Conservation (phyloP, 1,140 invertebrate genomes). For the Brachionus plicatilis region DNA sequence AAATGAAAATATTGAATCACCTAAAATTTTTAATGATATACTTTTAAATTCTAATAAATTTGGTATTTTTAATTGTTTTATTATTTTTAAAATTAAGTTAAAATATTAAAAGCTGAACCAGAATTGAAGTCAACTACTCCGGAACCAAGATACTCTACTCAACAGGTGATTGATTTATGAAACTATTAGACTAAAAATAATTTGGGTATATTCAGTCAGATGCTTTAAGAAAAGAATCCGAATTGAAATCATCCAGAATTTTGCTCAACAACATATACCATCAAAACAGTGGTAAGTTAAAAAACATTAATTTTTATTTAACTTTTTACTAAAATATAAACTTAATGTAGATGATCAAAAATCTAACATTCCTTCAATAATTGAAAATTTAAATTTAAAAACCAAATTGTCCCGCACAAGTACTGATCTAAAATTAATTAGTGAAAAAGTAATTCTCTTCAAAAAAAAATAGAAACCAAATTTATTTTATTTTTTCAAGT, state of each 20-base stretch:
- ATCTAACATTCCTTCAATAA: neutral
- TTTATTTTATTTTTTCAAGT: neutral
- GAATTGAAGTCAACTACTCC: too few relatives aligned
- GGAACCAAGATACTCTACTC: too few relatives aligned
- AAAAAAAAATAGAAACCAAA: neutral
- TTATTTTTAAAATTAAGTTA: neutral
- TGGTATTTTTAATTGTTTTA: neutral
- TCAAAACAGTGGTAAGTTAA: too few relatives aligned
- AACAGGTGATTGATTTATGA: too few relatives aligned
- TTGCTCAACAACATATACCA: too few relatives aligned
- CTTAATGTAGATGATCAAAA: neutral
- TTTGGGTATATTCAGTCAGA: too few relatives aligned
- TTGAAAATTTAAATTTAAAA: constrained; percentile 7
- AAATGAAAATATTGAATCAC: neutral
- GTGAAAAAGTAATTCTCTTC: neutral
- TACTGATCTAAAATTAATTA: neutral
- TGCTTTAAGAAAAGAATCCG: too few relatives aligned
- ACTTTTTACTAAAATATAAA: too few relatives aligned
- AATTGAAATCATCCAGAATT: too few relatives aligned
- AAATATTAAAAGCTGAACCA: too few relatives aligned
- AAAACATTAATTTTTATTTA: too few relatives aligned
- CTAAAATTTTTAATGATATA: neutral
- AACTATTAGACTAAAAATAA: too few relatives aligned
- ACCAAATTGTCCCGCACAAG: neutral
- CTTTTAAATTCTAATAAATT: neutral